phyloP scores from a whole-genome alignment of 2,797 vertebrate species.

The Chelonia mydas region DNA sequence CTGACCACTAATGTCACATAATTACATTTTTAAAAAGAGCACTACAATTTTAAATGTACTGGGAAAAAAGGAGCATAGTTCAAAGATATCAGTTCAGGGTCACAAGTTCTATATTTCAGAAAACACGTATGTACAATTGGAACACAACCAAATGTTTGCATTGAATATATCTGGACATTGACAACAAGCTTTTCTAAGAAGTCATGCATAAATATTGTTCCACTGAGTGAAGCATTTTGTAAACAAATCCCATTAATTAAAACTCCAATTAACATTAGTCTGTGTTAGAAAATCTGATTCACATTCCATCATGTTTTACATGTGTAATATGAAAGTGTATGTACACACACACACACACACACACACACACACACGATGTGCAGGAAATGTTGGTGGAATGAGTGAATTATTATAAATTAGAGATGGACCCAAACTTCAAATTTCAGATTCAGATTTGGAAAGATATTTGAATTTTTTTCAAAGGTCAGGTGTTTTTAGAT shows the following conservation, averaged over 20 bases:
- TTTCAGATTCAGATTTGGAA: background rate
- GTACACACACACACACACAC: background rate
- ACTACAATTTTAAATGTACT: background rate
- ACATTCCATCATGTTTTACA: constrained; percentile 53
- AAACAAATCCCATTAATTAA: background rate
- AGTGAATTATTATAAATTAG: background rate
- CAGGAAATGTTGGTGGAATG: background rate
- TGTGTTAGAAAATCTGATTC: constrained; percentile 59
- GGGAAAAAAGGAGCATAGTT: background rate
- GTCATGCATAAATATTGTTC: background rate
- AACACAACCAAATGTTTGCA: background rate
- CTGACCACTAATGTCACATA: background rate
- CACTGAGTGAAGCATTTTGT: background rate
- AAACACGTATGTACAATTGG: background rate
- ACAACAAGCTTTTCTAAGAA: background rate
- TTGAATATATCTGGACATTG: background rate
- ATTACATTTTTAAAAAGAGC: background rate
- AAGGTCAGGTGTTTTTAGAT: background rate
- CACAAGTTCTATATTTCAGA: background rate
- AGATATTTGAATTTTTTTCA: background rate
- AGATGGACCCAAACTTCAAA: background rate
- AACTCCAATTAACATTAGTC: background rate
- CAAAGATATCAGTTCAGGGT: background rate
- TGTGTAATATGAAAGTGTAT: constrained; percentile 10
- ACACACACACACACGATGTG: background rate